Base-by-base conservation (phyloP, 1,140 invertebrate species). In the Sitobion miscanthi region DNA sequence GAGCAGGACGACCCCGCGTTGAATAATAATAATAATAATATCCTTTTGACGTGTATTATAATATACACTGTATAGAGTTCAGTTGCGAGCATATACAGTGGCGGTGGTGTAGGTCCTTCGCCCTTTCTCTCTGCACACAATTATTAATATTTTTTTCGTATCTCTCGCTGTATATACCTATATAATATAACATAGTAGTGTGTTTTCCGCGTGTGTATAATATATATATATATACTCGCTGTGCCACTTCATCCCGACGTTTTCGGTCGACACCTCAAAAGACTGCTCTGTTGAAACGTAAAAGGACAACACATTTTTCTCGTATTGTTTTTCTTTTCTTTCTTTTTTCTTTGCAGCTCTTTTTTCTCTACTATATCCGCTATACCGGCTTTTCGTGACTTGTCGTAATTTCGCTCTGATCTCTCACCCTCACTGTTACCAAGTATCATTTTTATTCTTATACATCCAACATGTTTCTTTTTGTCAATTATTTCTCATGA, bases 1-100 rank as follows among this genome's bases (percentile, higher is more conserved):
- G 17, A 77, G 45, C 47, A 49, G 47, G 47, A 87, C 88, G 52
- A 89, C 86, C 86, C 86, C 2, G 86, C 45, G 45, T 42, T 47
- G 86, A n/a, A 25, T 42, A 85, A 88, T 47, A 88, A 89, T 89
- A 54, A 88, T 88, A 88, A 88, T 87, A 87, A 87, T 87, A 87
- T 87, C 86, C 86, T n/a, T 87, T 87, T 87, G 86, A 87, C 86
- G 86, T 87, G 42, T 47, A 77, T 77, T 47, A 77, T 77, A n/a
- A 77, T 77, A 21, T n/a, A 86, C 42, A 47, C 83, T 86, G 42
- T 86, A 25, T 86, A n/a, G 30, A 77, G 62, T 77, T 77, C 62
- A 77, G 62, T 77, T 17, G 62, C 14, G 62, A 77, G n/a, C n/a
- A n/a, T 77, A 77, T 77, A 77, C 14, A n/a, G 62, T 17, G n/a